phyloP scores from a whole-genome alignment of 2,113 vertebrate species.

The Tupaia tana region DNA sequence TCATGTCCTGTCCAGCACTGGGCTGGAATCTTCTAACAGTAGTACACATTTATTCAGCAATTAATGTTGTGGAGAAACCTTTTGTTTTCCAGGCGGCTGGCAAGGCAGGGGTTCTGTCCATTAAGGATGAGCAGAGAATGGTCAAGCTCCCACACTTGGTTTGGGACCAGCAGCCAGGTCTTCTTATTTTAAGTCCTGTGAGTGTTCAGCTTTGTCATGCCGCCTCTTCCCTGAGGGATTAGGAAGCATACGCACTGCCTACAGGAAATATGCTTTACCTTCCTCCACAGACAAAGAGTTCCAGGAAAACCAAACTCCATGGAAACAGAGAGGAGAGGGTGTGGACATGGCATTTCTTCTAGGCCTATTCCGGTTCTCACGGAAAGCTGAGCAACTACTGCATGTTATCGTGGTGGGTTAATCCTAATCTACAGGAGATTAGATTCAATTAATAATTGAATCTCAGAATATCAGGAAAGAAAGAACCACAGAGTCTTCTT shows the following conservation, averaged over 20 bases:
- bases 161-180: neutral
- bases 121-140: neutral
- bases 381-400: neutral
- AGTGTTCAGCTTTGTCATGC: neutral
- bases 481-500: neutral
- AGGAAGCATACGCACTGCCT: constrained; percentile 63
- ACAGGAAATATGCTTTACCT: constrained; percentile 71
- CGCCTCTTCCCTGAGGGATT: constrained; percentile 30
- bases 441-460: neutral
- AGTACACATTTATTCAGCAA: neutral
- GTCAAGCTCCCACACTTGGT: neutral
- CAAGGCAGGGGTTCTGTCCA: neutral
- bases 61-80: neutral
- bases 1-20: neutral
- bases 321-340: constrained; percentile 55
- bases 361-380: neutral
- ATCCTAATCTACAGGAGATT: neutral
- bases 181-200: neutral
- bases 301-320: constrained; percentile 51
- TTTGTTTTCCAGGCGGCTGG: neutral
- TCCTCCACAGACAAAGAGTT: constrained; percentile 66
- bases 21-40: neutral
- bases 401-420: neutral
- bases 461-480: constrained; percentile 13
- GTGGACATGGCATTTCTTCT: neutral